Base-by-base conservation (phyloP, 2,113 vertebrate genomes). In the Phasianus colchicus region DNA sequence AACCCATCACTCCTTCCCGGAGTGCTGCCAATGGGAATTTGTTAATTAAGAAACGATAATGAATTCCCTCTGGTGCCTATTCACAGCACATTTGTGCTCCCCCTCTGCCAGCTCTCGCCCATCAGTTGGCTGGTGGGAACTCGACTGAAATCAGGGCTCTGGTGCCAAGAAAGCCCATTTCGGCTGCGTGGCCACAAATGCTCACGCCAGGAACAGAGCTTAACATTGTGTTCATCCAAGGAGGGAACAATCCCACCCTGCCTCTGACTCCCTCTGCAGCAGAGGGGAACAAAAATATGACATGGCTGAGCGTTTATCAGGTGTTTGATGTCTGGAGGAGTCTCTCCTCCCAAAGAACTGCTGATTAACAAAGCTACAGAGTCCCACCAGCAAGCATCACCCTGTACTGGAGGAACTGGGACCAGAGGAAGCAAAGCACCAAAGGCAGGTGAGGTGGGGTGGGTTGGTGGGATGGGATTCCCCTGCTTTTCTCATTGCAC, bases 11-110 rank as follows among this genome's bases (percentile, higher is more conserved):
- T 65, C 29, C 83, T 30, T 67, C 47, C 38, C 2, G 1, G 2
- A 72, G 83, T 1, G 4, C 71, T 52, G 86, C 60, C 89, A n/a
- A 60, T 90, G 54, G 25, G 61, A 58, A 73, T 78, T 79, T 55
- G 57, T 84, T 92, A 90, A 95, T 96, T 92, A 92, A 64, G 70
- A 24, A 32, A 54, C 13, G 77, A 20, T 95, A 95, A 95, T 75
- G 73, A 89, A 78, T 91, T 89, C 83, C 47, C 91, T 64, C 61
- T 3, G 2, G 70, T 66, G 71, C n/a, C 55, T 86, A 64, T 74
- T 89, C 69, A 50, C 81, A 90, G 91, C 81, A 92, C 73, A 64
- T 84, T 92, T 67, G 81, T 34, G 77, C 73, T 92, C 40, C 75
- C 58, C 21, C 71, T 69, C 90, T 80, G 92, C 82, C 90, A 91